Conservation (phyloP, 35 echinoderm and acorn worm genomes). For the Stichopus chloronotus region DNA sequence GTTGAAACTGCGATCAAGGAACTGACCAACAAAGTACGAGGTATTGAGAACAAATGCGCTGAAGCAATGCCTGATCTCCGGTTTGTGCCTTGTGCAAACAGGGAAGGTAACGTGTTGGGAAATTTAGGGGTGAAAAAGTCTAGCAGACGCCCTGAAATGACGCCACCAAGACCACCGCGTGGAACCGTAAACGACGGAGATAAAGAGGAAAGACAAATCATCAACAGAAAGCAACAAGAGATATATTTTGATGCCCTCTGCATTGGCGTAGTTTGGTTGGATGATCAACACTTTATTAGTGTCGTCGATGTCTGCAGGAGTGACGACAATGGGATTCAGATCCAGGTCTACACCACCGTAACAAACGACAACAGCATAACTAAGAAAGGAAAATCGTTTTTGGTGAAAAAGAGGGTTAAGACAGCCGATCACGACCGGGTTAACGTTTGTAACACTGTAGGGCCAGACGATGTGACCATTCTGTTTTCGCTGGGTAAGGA, state of each 20-base stretch:
- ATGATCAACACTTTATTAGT: background rate
- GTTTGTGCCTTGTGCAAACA: background rate
- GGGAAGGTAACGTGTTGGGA: background rate
- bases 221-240: background rate
- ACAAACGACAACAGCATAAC: background rate
- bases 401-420: background rate
- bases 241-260: background rate
- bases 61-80: background rate
- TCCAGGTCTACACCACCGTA: background rate
- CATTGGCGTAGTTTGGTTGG: conserved; percentile 23
- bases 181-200: no score
- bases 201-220: background rate
- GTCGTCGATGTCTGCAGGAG: background rate
- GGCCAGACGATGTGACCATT: background rate
- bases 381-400: background rate
- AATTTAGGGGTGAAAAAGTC: background rate
- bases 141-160: background rate
- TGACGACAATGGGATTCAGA: background rate
- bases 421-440: background rate
- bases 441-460: conserved; percentile 7
- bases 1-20: background rate
- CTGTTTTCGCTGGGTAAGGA: conserved; percentile 16
- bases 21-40: background rate
- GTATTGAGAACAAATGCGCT: background rate
- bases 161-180: background rate